Percentiles rank a stretch among this genome's conserved stretches.
phyloP scores from a whole-genome alignment of 2,888 invertebrate species.

The Eupithecia pulchellata region DNA sequence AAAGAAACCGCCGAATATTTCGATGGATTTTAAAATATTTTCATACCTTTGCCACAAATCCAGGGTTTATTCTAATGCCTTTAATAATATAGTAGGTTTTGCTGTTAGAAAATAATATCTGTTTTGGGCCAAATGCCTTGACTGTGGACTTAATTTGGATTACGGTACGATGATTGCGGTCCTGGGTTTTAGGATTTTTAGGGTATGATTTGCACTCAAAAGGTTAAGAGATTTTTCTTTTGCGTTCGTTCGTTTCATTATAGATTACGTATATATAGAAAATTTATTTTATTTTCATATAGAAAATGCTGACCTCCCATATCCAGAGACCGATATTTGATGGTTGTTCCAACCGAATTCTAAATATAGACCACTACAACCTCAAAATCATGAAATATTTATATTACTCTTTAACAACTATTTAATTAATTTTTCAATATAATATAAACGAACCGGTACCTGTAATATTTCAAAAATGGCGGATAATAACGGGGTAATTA shows the following conservation, averaged over 20 bases:
- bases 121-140: slow-evolving; percentile 4
- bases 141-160: background rate
- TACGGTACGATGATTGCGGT: background rate
- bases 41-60: slow-evolving; percentile 36
- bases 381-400: too few relatives aligned
- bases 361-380: too few relatives aligned
- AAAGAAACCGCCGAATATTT: slow-evolving; percentile 66
- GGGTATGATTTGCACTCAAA: background rate
- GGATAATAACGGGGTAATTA: too few relatives aligned
- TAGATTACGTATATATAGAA: too few relatives aligned
- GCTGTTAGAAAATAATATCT: slow-evolving; percentile 27
- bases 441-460: too few relatives aligned
- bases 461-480: too few relatives aligned
- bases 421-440: too few relatives aligned
- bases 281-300: background rate
- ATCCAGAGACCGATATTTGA: too few relatives aligned
- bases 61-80: slow-evolving; percentile 51
- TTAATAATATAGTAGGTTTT: slow-evolving; percentile 58
- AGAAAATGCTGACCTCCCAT: background rate
- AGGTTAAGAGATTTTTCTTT: background rate
- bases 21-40: slow-evolving; percentile 63
- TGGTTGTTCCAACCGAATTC: too few relatives aligned
- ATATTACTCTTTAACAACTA: too few relatives aligned
- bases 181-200: background rate
- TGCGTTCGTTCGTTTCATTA: background rate